Percentiles rank a stretch among this genome's conserved stretches.
Evolutionary conservation across 2,888 invertebrate genomes (phyloP).

Genomic region (Tachina grossa): DNA sequence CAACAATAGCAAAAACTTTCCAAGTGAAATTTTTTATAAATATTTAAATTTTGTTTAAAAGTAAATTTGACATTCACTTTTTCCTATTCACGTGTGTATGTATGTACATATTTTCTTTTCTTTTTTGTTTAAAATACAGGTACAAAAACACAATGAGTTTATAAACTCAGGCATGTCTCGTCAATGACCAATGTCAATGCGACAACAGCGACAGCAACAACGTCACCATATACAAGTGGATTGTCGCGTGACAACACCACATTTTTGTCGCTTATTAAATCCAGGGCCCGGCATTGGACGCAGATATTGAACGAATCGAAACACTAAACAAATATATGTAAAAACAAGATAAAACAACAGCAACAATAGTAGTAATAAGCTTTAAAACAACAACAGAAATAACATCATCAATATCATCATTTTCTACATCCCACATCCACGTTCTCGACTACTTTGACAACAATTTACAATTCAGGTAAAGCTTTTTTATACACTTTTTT

Average conservation of each 20-base stretch:
- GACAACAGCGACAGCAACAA: constrained; percentile 74
- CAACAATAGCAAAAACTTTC: constrained; percentile 5
- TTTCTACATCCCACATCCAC: constrained; percentile 6
- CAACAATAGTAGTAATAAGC: constrained; percentile 21
- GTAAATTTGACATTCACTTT: constrained; percentile 7
- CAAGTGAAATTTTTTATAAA: not conserved
- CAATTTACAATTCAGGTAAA: constrained; percentile 60
- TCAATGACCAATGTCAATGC: constrained; percentile 82
- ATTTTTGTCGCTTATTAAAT: constrained; percentile 83
- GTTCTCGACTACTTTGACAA: constrained; percentile 6
- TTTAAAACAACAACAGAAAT: constrained; percentile 11
- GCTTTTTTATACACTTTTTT: not conserved
- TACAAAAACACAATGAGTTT: constrained; percentile 82
- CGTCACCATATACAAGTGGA: constrained; percentile 78
- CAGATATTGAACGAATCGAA: constrained; percentile 78
- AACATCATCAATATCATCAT: constrained; percentile 40
- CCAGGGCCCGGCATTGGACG: constrained; percentile 81
- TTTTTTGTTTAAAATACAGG: constrained; percentile 73
- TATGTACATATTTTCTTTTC: not conserved
- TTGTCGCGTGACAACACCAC: constrained; percentile 83
- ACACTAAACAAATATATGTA: constrained; percentile 19
- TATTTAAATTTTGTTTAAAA: constrained; percentile 42
- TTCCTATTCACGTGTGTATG: not conserved
- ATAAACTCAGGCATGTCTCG: constrained; percentile 78
- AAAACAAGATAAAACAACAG: constrained; percentile 41